Base-by-base conservation (phyloP, 1,140 invertebrate species). In the Aphidius ervi region DNA sequence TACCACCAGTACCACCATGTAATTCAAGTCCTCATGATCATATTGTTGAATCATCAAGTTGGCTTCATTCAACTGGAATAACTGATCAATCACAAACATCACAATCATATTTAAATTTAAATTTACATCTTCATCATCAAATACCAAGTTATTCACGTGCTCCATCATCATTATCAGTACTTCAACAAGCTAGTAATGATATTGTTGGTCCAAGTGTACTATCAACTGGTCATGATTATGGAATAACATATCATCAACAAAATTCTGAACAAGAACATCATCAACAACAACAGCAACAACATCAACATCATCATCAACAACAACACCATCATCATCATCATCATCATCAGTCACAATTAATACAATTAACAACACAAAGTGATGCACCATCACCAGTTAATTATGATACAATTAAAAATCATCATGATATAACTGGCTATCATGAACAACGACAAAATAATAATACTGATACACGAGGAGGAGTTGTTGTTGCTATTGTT, bases 91-190 rank as follows among this genome's bases (percentile, higher is more conserved):
- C 72, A 56, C 72, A 75, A 39, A 70, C 67, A 10, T 65, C 74
- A 10, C 74, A 76, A 41, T 74, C 78, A 0, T 80, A 80, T 41
- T 67, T 80, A 6, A 80, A 80, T 62, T 56, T 80, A 6, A 80
- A 80, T 56, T 70, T 80, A 0, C 78, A 80, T 57, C 55, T 80
- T 7, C 78, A 80, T 59, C 78, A 80, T 62, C 78, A 80, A 46
- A 77, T 80, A 65, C 74, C 78, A 0, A 67, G 57, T 10, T 67
- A 67, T 45, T 56, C 61, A 7, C 45, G 63, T 37, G 57, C 58
- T 20, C 60, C 56, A 20, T 7, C 65, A 4, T 49, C 52, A 8
- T 53, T 71, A 41, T 66, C 68, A 40, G 9, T 52, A 20, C 61
- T 68, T 8, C 68, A 69, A 41, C 58, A 61, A 60, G n/a, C 39